Percentiles rank a stretch among this genome's conserved stretches.
These are phyloP conservation scores for Crotophaga sulcirostris DNA, from an alignment of 2,113 vertebrate genomes.

Conservation along the genomic window DNA sequence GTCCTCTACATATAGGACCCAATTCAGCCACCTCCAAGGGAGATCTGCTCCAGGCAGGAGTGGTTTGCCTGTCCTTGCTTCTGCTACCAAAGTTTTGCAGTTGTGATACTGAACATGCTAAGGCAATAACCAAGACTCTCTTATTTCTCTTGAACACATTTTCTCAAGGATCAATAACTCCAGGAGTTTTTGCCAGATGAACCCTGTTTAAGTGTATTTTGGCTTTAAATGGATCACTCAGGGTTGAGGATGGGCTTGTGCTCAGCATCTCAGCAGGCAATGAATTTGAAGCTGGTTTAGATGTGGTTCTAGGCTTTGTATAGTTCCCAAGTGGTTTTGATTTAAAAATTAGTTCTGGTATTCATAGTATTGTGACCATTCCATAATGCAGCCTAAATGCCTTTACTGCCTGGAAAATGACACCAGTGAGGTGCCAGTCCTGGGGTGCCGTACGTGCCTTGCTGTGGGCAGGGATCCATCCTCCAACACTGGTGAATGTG, in stretches of 20 bases:
- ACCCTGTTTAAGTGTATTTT: background rate
- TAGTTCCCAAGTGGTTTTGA: background rate
- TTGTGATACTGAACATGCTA: background rate
- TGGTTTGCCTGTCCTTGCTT: accelerated
- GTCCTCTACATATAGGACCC: background rate
- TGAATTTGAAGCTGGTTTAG: background rate
- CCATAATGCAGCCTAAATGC: background rate
- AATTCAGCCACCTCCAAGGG: background rate
- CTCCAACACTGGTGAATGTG: accelerated
- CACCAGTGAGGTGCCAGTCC: background rate
- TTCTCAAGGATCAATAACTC: background rate
- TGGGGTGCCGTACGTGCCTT: accelerated
- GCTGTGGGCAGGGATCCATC: background rate
- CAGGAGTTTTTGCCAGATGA: background rate
- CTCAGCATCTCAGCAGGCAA: background rate
- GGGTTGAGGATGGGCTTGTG: background rate
- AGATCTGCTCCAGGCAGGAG: background rate
- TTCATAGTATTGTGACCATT: background rate
- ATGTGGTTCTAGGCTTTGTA: background rate
- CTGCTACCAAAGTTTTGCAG: background rate
- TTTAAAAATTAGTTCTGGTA: background rate
- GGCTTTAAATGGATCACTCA: background rate
- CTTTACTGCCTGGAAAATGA: accelerated
- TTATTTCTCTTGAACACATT: background rate
- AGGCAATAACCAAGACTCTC: background rate